Evolutionary conservation across 1,140 invertebrate genomes (phyloP), one percentile per base, ranked within the genome.

Genomic region (Vanessa atalanta): DNA sequence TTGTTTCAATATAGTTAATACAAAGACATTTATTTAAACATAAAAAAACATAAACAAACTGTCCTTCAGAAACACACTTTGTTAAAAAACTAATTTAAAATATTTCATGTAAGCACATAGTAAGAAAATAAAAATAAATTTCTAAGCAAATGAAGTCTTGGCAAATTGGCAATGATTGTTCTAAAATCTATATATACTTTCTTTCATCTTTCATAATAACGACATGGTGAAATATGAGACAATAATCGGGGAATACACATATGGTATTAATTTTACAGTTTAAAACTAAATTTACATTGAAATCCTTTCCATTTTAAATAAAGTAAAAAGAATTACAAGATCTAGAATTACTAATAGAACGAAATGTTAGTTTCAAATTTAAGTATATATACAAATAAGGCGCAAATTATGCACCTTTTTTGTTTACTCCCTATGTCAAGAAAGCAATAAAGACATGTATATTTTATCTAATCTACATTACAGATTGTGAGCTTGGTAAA

Each of bases 401-500:
- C 26, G 26, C 26, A 51, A 9, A 43, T 43, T 43, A 9, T 11
- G 6, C 37, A 43, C 37, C 37, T 1, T 8, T 43, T 9, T 43
- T 43, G 37, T 43, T 37, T 37, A 37, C 31, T 7, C 37, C 37
- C 37, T 43, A 43, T 11, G 9, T 43, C 48, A 51, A 51, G 13
- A n/a, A 15, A 8, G 11, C 5, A 60, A 37, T 3, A 61, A 26
- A 5, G 31, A 20, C 16, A 31, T 15, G 9, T 65, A 67, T 67
- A 14, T 47, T 47, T 57, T 15, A 48, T 60, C 61, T 66, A 55
- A 75, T 75, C 50, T 70, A 65, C 53, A 50, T 3, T 47, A 72
- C 73, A 67, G 70, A 76, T 72, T 72, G 74, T 72, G 37, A 72
- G 51, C 60, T 53, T 57, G 55, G 15, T 20, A 26, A 73, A 47